Percentiles rank a stretch among this genome's conserved stretches.
phyloP scores from a whole-genome alignment of 2,888 invertebrate genomes.

The Acleris cristana region DNA sequence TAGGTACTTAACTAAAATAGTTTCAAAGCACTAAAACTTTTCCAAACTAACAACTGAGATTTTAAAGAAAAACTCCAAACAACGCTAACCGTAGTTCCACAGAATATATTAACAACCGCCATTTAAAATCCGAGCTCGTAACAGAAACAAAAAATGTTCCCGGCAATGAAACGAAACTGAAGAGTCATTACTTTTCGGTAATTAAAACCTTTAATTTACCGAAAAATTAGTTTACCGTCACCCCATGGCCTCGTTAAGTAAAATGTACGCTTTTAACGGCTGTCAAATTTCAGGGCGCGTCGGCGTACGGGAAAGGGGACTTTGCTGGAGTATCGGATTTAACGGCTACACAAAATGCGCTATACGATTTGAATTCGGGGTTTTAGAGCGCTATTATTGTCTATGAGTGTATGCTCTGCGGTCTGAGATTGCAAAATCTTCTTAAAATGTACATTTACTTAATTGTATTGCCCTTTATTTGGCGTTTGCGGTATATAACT shows the following conservation, averaged over 20 bases:
- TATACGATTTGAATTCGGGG: constrained; percentile 7
- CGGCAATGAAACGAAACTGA: constrained; percentile 18
- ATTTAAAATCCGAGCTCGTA: constrained; percentile 14
- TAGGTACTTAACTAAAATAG: too few species aligned
- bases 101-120: constrained; percentile 3
- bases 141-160: constrained; percentile 21
- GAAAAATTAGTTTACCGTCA: constrained; percentile 37
- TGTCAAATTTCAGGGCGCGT: constrained; percentile 49
- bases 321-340: constrained; percentile 34
- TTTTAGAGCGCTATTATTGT: neutral
- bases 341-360: constrained; percentile 18
- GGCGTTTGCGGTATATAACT: too few species aligned
- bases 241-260: constrained; percentile 46
- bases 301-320: constrained; percentile 36
- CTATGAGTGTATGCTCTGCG: too few species aligned
- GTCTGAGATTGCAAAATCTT: too few species aligned
- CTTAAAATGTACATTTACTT: too few species aligned
- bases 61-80: neutral
- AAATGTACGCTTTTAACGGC: constrained; percentile 43
- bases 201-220: constrained; percentile 39
- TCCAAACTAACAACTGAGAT: too few species aligned
- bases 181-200: constrained; percentile 31
- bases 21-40: too few species aligned
- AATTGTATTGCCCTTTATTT: too few species aligned
- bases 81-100: neutral